A percentile compares a stretch with the other conserved stretches of the same genome.
These are phyloP conservation scores for Stenoptilia bipunctidactyla DNA, from an alignment of 2,888 invertebrate genomes.

Conservation along the genomic window DNA sequence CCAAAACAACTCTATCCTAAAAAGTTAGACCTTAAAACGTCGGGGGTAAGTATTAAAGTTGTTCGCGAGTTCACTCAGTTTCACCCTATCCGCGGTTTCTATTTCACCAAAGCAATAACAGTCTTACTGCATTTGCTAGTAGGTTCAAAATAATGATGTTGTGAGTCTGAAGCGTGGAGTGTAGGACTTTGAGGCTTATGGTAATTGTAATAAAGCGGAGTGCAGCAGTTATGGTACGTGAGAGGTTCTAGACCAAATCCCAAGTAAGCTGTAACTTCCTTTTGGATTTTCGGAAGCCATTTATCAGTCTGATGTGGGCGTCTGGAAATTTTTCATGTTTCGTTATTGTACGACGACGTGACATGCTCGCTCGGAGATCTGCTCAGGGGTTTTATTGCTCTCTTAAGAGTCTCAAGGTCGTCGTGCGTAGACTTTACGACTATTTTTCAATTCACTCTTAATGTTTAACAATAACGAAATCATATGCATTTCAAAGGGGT, in stretches of 20 bases:
- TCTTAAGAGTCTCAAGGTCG: constrained; percentile 31
- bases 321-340: constrained; percentile 72
- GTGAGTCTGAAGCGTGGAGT: constrained; percentile 47
- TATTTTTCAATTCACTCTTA: no score
- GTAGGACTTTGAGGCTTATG: constrained; percentile 71
- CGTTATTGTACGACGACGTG: constrained; percentile 64
- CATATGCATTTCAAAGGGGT: no score
- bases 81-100: constrained; percentile 56
- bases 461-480: no score
- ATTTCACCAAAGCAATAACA: constrained; percentile 67
- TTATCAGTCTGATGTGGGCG: constrained; percentile 72
- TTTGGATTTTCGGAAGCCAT: constrained; percentile 74
- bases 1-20: constrained; percentile 29
- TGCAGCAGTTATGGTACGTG: constrained; percentile 72
- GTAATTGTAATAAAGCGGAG: constrained; percentile 73
- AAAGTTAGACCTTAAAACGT: constrained; percentile 51
- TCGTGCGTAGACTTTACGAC: constrained; percentile 1
- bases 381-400: constrained; percentile 41
- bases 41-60: constrained; percentile 49
- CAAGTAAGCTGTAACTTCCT: constrained; percentile 73
- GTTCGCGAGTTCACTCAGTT: constrained; percentile 27
- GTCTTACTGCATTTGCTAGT: constrained; percentile 60
- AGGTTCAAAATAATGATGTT: constrained; percentile 69
- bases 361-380: constrained; percentile 49
- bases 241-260: constrained; percentile 73